phyloP scores from a whole-genome alignment of 2,888 invertebrate genomes.

The Chalcis sispes region DNA sequence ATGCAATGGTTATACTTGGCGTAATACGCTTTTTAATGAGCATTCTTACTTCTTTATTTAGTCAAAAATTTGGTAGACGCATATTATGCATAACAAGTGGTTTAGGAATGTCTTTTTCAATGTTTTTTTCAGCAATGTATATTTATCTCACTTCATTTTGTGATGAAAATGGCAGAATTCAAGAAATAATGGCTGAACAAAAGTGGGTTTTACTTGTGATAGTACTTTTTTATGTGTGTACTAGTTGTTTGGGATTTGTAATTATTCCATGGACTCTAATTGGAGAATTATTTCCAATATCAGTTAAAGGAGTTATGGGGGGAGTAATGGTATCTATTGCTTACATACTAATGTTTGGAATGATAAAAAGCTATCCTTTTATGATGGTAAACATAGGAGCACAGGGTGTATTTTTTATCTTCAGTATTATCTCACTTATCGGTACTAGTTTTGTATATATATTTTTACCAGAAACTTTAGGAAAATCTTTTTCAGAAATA shows the following conservation, averaged over 20 bases:
- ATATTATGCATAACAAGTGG: slow-evolving; percentile 77
- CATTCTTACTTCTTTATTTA: slow-evolving; percentile 76
- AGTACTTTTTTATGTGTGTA: slow-evolving; percentile 77
- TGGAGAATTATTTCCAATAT: slow-evolving; percentile 78
- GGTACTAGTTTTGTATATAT: slow-evolving; percentile 77
- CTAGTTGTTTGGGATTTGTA: slow-evolving; percentile 78
- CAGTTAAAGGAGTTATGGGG: slow-evolving; percentile 77
- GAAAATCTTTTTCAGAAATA: slow-evolving; percentile 79
- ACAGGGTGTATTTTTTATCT: slow-evolving; percentile 76
- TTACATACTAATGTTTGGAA: slow-evolving; percentile 78
- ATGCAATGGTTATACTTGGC: slow-evolving; percentile 77
- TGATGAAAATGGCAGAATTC: slow-evolving; percentile 63
- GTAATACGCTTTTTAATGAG: slow-evolving; percentile 78
- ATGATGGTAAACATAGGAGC: slow-evolving; percentile 74
- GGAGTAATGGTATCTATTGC: slow-evolving; percentile 78
- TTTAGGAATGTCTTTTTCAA: slow-evolving; percentile 78
- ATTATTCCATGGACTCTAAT: slow-evolving; percentile 81
- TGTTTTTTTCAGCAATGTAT: slow-evolving; percentile 72
- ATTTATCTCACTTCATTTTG: slow-evolving; percentile 65
- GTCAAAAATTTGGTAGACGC: slow-evolving; percentile 77
- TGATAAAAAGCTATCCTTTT: slow-evolving; percentile 78
- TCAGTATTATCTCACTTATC: slow-evolving; percentile 75
- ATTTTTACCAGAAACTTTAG: slow-evolving; percentile 79
- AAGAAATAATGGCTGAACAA: slow-evolving; percentile 63
- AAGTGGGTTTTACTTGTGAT: slow-evolving; percentile 76